Percentiles rank a stretch among this genome's conserved stretches.
Conservation (phyloP, 1,140 invertebrate species). For the Notospermus geniculatus region DNA sequence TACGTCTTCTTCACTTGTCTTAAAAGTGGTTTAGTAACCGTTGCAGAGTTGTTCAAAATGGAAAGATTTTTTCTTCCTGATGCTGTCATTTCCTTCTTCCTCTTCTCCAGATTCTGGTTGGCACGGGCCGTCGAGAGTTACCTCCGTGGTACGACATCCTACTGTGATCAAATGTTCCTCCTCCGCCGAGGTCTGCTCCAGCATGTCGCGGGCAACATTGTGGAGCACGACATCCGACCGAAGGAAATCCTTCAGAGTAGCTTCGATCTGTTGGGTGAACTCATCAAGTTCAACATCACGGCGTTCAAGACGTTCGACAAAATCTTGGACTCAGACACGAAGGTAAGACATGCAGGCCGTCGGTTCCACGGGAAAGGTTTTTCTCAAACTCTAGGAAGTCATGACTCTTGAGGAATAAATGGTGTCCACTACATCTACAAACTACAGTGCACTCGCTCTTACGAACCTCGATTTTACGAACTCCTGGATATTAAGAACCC, state of each 20-base stretch:
- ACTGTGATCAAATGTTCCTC: slow-evolving; percentile 59
- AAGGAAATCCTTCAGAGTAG: slow-evolving; percentile 60
- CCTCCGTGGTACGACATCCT: slow-evolving; percentile 55
- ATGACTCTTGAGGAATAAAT: no score
- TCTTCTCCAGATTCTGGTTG: slow-evolving; percentile 55
- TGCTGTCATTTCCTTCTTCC: no score
- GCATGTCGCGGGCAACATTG: slow-evolving; percentile 55
- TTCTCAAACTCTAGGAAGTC: no score
- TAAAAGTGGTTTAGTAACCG: no score
- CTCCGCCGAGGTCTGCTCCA: slow-evolving; percentile 55
- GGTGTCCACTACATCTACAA: no score
- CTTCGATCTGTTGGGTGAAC: slow-evolving; percentile 59
- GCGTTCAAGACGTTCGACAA: slow-evolving; percentile 56
- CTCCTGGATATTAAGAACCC: no score
- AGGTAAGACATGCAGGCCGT: no score
- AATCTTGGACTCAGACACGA: slow-evolving; percentile 44
- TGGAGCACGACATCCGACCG: slow-evolving; percentile 53
- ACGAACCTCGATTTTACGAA: no score
- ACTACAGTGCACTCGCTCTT: no score
- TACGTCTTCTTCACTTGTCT: background rate
- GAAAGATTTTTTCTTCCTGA: no score
- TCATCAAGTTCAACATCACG: slow-evolving; percentile 58
- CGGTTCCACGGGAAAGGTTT: no score
- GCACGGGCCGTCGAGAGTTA: slow-evolving; percentile 59
- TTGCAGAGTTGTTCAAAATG: no score